Percentiles rank a stretch among this genome's conserved stretches.
These are phyloP conservation scores for Ceyx margarethae DNA, from an alignment of 2,113 vertebrate species.

Conservation along the genomic window DNA sequence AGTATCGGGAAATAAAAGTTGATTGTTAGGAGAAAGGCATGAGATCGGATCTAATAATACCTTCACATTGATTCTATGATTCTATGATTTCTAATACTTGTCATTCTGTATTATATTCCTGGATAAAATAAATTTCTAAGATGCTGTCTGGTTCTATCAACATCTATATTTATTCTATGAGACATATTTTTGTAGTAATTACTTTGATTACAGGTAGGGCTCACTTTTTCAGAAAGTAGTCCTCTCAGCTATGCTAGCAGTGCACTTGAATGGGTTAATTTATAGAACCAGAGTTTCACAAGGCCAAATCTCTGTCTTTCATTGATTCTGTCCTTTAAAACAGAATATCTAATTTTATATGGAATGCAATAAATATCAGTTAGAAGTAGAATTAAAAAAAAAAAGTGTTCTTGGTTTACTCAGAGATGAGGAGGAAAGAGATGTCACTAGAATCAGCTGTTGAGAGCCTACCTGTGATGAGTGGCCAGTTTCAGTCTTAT, in stretches of 20 bases:
- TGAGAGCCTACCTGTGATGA: not conserved
- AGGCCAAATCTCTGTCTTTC: not conserved
- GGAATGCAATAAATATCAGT: not conserved
- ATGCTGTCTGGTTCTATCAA: not conserved
- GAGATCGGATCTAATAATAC: not conserved
- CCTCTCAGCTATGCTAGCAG: not conserved
- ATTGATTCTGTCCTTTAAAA: not conserved
- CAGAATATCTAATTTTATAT: not conserved
- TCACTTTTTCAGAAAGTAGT: not conserved
- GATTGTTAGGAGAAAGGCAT: not conserved
- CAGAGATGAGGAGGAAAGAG: not conserved
- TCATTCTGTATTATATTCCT: not conserved
- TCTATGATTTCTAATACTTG: not conserved
- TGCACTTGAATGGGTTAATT: not conserved
- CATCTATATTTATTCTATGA: not conserved
- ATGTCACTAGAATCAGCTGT: not conserved
- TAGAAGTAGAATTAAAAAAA: not conserved
- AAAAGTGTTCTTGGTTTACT: not conserved
- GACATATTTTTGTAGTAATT: not conserved
- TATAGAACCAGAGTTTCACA: not conserved
- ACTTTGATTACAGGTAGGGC: not conserved
- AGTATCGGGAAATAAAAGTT: not conserved
- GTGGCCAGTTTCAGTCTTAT: not conserved
- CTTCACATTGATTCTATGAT: not conserved
- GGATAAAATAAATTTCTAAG: not conserved